Evolutionary conservation across 2,888 invertebrate species (phyloP).

Genomic region (Polyommatus icarus): DNA sequence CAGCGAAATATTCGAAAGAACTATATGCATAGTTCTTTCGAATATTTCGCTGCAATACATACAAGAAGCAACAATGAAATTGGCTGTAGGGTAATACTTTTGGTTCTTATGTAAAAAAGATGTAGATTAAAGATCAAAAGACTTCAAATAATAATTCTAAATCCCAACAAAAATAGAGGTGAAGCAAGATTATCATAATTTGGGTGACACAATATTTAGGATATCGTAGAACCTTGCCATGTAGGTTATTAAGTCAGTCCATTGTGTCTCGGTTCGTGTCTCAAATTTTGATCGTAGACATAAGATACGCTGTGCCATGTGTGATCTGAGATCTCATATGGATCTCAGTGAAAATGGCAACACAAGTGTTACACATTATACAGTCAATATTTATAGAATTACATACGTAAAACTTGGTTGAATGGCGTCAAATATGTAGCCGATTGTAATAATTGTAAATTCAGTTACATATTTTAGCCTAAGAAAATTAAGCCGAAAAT

Average conservation of each 20-base stretch:
- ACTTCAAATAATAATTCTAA: not conserved
- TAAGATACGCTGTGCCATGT: not conserved
- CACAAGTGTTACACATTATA: not conserved
- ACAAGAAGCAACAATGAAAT: too few relatives aligned
- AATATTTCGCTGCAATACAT: too few relatives aligned
- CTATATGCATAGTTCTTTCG: too few relatives aligned
- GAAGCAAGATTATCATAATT: not conserved
- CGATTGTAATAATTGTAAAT: not conserved
- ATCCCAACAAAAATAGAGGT: not conserved
- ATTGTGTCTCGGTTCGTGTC: constrained; percentile 18
- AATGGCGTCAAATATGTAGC: not conserved
- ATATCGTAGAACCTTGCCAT: not conserved
- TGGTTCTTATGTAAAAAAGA: too few relatives aligned
- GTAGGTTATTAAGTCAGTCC: not conserved
- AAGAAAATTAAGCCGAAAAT: too few relatives aligned
- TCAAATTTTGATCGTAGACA: constrained; percentile 6
- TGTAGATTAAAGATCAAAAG: not conserved
- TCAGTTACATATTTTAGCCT: too few relatives aligned
- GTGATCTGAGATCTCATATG: not conserved
- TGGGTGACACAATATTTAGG: not conserved
- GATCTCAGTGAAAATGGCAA: not conserved
- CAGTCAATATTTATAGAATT: not conserved
- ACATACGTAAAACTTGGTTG: not conserved
- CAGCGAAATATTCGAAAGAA: too few relatives aligned
- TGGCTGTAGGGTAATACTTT: too few relatives aligned